Percentiles rank a stretch among this genome's conserved stretches.
phyloP scores from a whole-genome alignment of 2,888 invertebrate species.

The Athalia circularis region DNA sequence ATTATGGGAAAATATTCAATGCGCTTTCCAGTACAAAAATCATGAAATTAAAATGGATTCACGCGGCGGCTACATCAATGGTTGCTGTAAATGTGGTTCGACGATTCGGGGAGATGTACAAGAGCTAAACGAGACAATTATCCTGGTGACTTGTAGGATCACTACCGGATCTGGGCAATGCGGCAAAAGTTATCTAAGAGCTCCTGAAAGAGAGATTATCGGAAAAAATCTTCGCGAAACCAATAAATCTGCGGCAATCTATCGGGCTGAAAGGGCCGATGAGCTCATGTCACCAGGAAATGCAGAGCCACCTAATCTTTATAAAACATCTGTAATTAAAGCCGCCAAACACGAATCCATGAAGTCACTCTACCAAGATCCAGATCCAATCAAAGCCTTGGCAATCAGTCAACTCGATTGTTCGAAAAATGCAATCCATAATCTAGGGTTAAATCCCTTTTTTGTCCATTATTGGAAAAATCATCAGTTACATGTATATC shows the following conservation, averaged over 20 bases:
- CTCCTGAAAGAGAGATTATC: neutral
- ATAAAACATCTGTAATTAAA: neutral
- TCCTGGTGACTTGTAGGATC: too few relatives aligned
- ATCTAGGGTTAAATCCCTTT: conserved; percentile 17
- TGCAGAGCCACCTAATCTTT: neutral
- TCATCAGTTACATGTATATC: conserved; percentile 13
- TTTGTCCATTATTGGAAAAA: conserved; percentile 29
- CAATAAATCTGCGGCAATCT: neutral
- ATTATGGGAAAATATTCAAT: neutral
- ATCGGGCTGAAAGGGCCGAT: neutral
- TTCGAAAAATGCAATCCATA: conserved; percentile 1
- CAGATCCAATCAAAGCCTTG: conserved; percentile 46
- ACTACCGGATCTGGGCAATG: too few relatives aligned
- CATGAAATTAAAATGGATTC: too few relatives aligned
- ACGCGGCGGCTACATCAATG: too few relatives aligned
- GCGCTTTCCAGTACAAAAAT: too few relatives aligned
- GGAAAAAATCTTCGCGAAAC: neutral
- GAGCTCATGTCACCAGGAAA: neutral
- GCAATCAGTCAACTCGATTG: conserved; percentile 29
- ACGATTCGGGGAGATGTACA: too few relatives aligned
- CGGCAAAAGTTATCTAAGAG: too few relatives aligned
- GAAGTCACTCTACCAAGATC: conserved; percentile 24
- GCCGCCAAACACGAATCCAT: neutral
- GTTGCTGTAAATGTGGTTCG: too few relatives aligned
- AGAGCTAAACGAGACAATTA: too few relatives aligned